phyloP scores from a whole-genome alignment of 2,888 invertebrate species.

The Nemotelus nigrinus region DNA sequence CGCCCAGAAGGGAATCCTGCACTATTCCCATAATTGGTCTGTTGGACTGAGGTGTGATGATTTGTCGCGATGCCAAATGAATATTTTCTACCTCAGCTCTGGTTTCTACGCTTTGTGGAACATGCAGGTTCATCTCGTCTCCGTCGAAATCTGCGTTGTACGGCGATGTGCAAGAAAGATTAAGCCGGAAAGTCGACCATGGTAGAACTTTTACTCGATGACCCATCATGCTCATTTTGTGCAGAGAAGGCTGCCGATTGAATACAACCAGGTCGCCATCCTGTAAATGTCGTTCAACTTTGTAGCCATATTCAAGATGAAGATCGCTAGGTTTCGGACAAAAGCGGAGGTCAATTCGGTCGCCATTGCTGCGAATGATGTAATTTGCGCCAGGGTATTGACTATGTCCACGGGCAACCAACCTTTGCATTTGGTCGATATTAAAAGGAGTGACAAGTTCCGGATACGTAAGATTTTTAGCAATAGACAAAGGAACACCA shows the following conservation, averaged over 20 bases:
- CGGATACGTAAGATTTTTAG: slow-evolving; percentile 98
- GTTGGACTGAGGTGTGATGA: slow-evolving; percentile 99
- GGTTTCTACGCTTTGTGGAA: slow-evolving; percentile 98
- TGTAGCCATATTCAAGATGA: slow-evolving; percentile 94
- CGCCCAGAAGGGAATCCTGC: slow-evolving; percentile 97
- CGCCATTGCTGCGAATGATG: slow-evolving; percentile 98
- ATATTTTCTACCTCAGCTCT: slow-evolving; percentile 97
- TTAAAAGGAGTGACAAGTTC: slow-evolving; percentile 99
- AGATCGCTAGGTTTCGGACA: slow-evolving; percentile 99
- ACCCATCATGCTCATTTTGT: slow-evolving; percentile 99
- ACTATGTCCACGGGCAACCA: slow-evolving; percentile 95
- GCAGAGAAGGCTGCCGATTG: slow-evolving; percentile 98
- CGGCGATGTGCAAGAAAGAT: slow-evolving; percentile 96
- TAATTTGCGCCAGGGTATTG: slow-evolving; percentile 99
- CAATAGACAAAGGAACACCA: slow-evolving; percentile 97
- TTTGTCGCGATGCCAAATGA: slow-evolving; percentile 95
- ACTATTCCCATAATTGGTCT: slow-evolving; percentile 99
- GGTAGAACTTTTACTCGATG: slow-evolving; percentile 96
- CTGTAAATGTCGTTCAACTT: slow-evolving; percentile 96
- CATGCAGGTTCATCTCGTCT: slow-evolving; percentile 99
- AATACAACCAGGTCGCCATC: slow-evolving; percentile 99
- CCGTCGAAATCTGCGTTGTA: slow-evolving; percentile 99
- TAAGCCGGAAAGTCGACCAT: slow-evolving; percentile 99
- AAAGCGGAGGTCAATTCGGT: slow-evolving; percentile 96
- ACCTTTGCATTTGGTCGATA: slow-evolving; percentile 88